Conservation (phyloP, 2,797 vertebrate species). For the Sebastes itinus region DNA sequence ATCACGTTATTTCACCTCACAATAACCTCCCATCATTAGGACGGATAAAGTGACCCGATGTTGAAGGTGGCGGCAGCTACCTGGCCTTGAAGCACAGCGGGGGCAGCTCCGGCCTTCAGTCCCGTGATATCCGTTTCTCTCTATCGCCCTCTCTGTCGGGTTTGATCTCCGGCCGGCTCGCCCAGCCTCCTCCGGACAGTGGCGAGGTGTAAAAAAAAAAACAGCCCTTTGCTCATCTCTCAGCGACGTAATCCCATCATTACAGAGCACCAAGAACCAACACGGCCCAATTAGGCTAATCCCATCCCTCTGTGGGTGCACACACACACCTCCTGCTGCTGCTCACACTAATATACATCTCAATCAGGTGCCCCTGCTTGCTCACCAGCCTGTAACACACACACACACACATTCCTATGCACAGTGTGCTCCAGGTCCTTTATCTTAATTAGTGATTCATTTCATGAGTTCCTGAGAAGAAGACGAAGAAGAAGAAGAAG, state of each 20-base stretch:
- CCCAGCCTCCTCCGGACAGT: constrained; percentile 48
- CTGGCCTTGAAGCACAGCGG: constrained; percentile 21
- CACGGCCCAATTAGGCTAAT: constrained; percentile 74
- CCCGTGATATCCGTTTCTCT: constrained; percentile 18
- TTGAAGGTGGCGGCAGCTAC: constrained; percentile 30
- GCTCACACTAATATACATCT: constrained; percentile 62
- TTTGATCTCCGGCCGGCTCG: not conserved
- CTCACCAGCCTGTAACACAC: constrained; percentile 19
- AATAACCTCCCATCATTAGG: constrained; percentile 57
- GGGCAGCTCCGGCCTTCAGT: constrained; percentile 17
- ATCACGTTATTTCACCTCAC: constrained; percentile 46
- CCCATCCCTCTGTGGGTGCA: constrained; percentile 62
- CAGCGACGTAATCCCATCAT: constrained; percentile 73
- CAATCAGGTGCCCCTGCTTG: constrained; percentile 47
- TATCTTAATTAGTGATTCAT: constrained; percentile 66
- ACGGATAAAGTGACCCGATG: constrained; percentile 20
- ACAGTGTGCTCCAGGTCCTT: constrained; percentile 29
- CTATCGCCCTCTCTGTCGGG: not conserved
- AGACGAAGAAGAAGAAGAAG: not conserved
- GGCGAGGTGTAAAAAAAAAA: constrained; percentile 48
- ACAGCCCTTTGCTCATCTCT: constrained; percentile 60
- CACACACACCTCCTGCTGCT: constrained; percentile 61
- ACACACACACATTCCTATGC: constrained; percentile 22
- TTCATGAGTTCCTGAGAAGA: constrained; percentile 40
- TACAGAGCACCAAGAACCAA: constrained; percentile 67